Evolutionary conservation across 1,140 invertebrate species (phyloP).

Genomic region (Euschistus heros): DNA sequence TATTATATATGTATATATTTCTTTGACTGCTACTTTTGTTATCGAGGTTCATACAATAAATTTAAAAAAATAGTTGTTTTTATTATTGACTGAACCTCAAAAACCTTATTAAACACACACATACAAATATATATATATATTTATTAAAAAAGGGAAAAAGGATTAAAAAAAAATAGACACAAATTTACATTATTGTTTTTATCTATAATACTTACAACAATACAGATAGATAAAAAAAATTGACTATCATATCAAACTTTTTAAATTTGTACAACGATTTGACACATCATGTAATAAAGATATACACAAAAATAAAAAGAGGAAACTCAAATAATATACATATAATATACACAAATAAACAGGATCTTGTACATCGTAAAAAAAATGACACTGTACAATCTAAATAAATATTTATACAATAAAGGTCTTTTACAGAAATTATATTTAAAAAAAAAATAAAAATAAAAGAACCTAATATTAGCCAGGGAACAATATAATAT

Average conservation of each 20-base stretch:
- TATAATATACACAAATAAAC: slow-evolving; percentile 16
- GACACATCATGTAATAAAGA: background rate
- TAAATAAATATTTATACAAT: slow-evolving; percentile 19
- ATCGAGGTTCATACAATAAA: no score
- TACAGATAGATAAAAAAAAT: slow-evolving; percentile 15
- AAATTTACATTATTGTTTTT: background rate
- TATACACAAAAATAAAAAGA: slow-evolving; percentile 6
- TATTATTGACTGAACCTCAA: no score
- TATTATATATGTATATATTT: no score
- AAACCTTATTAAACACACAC: no score
- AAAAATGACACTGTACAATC: slow-evolving; percentile 17
- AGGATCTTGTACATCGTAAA: slow-evolving; percentile 12
- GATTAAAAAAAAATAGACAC: background rate
- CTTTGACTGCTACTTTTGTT: no score
- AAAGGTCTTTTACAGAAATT: slow-evolving; percentile 6
- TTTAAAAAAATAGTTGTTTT: no score
- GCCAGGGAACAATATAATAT: background rate
- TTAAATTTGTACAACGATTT: slow-evolving; percentile 11
- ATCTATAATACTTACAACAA: slow-evolving; percentile 12
- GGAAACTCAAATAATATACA: slow-evolving; percentile 15
- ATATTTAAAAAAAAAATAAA: slow-evolving; percentile 8
- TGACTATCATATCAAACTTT: slow-evolving; percentile 8
- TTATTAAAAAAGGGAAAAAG: background rate
- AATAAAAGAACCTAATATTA: background rate
- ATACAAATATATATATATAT: no score